phyloP scores from a whole-genome alignment of 1,140 invertebrate genomes.

The Archegozetes longisetosus region DNA sequence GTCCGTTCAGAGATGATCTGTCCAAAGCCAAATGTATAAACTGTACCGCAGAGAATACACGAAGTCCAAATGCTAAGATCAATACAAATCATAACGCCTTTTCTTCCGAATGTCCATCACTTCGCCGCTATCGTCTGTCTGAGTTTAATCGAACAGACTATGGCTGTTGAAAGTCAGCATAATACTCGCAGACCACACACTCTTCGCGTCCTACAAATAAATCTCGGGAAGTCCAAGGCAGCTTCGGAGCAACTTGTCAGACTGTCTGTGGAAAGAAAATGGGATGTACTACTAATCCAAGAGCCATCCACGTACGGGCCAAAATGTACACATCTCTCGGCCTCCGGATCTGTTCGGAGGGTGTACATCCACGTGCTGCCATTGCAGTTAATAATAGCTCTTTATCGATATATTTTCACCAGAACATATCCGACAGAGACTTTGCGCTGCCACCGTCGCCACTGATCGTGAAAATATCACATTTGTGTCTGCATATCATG shows the following conservation, averaged over 20 bases:
- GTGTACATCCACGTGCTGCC: background rate
- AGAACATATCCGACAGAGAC: background rate
- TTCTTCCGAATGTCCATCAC: no score
- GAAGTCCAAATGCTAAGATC: no score
- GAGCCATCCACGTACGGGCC: background rate
- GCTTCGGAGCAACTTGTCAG: background rate
- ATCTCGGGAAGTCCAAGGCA: background rate
- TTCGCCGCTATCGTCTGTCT: background rate
- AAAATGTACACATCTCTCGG: background rate
- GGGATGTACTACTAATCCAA: background rate
- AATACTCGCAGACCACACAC: no score
- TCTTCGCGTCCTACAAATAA: background rate
- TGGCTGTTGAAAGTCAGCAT: background rate
- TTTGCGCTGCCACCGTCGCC: background rate
- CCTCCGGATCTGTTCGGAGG: background rate
- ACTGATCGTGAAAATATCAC: background rate
- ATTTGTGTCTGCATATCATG: background rate
- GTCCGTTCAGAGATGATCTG: background rate
- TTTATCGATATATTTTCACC: background rate
- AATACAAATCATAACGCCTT: no score
- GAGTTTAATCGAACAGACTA: background rate
- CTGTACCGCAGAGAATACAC: background rate
- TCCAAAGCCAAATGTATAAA: background rate
- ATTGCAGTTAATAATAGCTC: background rate
- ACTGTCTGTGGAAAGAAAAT: background rate